Evolutionary conservation across 2,113 vertebrate genomes (phyloP).

Genomic region (Tinamus guttatus): DNA sequence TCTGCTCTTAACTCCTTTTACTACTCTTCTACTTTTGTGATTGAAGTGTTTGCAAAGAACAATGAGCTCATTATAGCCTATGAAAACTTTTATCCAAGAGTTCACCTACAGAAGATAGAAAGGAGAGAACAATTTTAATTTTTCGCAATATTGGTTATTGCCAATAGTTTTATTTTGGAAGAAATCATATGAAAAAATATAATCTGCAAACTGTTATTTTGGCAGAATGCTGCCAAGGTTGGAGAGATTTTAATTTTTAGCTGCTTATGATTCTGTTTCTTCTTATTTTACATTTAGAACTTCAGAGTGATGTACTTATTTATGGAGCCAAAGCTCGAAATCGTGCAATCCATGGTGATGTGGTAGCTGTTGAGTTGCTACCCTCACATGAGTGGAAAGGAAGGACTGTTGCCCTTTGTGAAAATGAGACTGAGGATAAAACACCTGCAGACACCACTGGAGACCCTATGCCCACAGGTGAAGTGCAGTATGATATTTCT

Average conservation of each 20-base stretch:
- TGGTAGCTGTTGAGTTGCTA: conserved; percentile 88
- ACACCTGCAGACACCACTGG: conserved; percentile 75
- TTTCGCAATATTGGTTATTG: background rate
- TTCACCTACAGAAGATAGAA: background rate
- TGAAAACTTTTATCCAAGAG: background rate
- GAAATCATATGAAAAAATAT: background rate
- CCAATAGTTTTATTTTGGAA: background rate
- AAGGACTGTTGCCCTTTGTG: conserved; percentile 82
- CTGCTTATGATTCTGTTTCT: background rate
- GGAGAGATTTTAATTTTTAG: background rate
- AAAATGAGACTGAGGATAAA: conserved; percentile 85
- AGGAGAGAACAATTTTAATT: background rate
- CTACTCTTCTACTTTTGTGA: background rate
- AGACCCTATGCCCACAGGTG: conserved; percentile 92
- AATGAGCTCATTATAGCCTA: background rate
- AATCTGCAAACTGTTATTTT: background rate
- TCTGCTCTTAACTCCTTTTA: background rate
- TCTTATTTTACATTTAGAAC: conserved; percentile 73
- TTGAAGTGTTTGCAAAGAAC: background rate
- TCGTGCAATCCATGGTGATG: conserved; percentile 89
- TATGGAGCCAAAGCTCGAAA: conserved; percentile 88
- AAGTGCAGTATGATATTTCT: conserved; percentile 48
- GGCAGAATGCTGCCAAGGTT: background rate
- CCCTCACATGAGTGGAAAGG: conserved; percentile 89
- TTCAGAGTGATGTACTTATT: conserved; percentile 86